phyloP scores from a whole-genome alignment of 1,140 invertebrate genomes.

The Nephotettix cincticeps region DNA sequence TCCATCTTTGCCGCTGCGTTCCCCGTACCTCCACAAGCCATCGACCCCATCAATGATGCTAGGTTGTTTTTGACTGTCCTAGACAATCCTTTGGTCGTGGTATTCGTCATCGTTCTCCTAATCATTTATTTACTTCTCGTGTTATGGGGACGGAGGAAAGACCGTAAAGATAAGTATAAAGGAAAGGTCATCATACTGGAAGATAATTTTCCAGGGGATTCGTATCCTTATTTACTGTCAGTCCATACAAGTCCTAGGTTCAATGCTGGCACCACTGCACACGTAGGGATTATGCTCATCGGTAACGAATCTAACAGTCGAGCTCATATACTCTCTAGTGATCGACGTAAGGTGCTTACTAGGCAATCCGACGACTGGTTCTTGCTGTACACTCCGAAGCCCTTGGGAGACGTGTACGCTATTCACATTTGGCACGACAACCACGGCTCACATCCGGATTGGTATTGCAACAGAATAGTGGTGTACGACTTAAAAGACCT shows the following conservation, averaged over 20 bases:
- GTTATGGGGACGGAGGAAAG: neutral
- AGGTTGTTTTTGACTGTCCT: neutral
- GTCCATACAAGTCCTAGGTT: neutral
- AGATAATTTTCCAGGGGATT: slow-evolving; percentile 1
- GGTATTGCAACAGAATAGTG: neutral
- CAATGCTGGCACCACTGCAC: neutral
- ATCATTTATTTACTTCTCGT: neutral
- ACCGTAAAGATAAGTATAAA: neutral
- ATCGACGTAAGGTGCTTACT: neutral
- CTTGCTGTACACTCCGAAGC: neutral
- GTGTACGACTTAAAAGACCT: too few relatives aligned
- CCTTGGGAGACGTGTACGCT: neutral
- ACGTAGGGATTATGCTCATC: neutral
- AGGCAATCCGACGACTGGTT: neutral
- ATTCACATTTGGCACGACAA: neutral
- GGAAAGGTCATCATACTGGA: neutral
- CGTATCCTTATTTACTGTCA: neutral
- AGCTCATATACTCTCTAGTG: neutral
- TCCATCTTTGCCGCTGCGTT: neutral
- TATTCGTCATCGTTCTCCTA: neutral
- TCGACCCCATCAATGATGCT: neutral
- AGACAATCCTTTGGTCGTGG: neutral
- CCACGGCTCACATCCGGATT: neutral
- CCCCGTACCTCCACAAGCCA: neutral
- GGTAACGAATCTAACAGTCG: neutral